These are phyloP conservation scores for Callosobruchus maculatus DNA, from an alignment of 2,888 invertebrate genomes.

Conservation along the genomic window DNA sequence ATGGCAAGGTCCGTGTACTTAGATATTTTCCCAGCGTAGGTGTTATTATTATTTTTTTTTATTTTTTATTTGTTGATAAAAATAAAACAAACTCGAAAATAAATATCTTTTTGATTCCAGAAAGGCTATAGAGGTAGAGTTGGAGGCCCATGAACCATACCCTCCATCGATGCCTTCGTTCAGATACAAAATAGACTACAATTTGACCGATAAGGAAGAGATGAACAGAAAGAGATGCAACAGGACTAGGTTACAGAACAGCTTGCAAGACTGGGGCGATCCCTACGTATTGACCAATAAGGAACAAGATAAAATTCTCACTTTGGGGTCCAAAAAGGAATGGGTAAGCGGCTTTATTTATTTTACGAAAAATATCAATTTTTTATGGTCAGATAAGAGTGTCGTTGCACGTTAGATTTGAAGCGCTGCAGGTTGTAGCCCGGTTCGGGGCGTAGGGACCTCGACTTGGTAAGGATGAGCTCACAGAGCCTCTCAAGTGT, in stretches of 20 bases:
- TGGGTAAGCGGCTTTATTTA: background rate
- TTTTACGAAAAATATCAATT: no score
- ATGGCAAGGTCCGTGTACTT: no score
- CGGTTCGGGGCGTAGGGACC: no score
- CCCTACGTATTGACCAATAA: slow-evolving; percentile 27
- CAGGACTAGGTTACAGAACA: slow-evolving; percentile 17
- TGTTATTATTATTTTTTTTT: no score
- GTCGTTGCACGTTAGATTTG: no score
- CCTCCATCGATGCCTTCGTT: slow-evolving; percentile 35
- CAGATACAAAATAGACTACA: slow-evolving; percentile 35
- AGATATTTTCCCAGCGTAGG: no score
- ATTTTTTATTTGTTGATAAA: no score
- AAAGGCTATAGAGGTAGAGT: slow-evolving; percentile 29
- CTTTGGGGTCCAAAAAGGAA: slow-evolving; percentile 4
- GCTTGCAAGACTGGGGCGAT: slow-evolving; percentile 19
- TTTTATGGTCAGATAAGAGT: no score
- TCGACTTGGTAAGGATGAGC: no score
- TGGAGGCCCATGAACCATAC: slow-evolving; percentile 30
- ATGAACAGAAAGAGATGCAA: slow-evolving; percentile 24
- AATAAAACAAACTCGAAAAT: background rate
- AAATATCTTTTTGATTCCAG: no score
- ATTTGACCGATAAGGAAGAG: slow-evolving; percentile 25
- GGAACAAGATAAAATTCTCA: slow-evolving; percentile 15
- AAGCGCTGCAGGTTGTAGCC: no score
- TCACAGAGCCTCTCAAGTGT: no score